phyloP scores from a whole-genome alignment of 2,113 vertebrate species.

The Osmerus mordax region DNA sequence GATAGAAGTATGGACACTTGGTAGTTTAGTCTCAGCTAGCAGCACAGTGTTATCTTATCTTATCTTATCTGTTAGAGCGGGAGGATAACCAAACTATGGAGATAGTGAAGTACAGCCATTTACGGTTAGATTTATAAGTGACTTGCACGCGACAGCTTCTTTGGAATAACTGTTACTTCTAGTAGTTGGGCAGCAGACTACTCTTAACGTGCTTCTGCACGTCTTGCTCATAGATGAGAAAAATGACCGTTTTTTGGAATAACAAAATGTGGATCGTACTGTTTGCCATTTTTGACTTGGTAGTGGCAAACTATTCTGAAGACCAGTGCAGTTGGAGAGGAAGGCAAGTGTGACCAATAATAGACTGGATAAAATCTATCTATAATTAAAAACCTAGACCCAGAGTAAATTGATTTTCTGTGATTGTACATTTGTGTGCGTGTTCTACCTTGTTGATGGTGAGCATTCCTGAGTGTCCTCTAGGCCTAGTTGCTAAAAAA shows the following conservation, averaged over 20 bases:
- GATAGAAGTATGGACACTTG: neutral
- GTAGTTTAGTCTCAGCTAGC: neutral
- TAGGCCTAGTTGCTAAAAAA: slow-evolving; percentile 15
- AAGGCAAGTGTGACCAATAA: slow-evolving; percentile 68
- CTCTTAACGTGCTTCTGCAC: neutral
- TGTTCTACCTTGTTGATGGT: neutral
- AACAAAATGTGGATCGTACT: slow-evolving; percentile 68
- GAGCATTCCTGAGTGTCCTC: too few relatives aligned
- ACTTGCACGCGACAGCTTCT: neutral
- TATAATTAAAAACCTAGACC: neutral
- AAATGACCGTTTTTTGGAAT: slow-evolving; percentile 60
- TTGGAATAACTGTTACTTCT: slow-evolving; percentile 23
- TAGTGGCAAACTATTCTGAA: slow-evolving; percentile 66
- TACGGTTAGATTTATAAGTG: slow-evolving; percentile 26
- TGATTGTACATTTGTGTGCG: neutral
- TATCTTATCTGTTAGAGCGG: slow-evolving; percentile 19
- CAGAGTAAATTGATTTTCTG: neutral
- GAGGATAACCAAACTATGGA: slow-evolving; percentile 51
- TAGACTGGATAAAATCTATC: neutral
- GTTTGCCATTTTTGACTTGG: slow-evolving; percentile 48
- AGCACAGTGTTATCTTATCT: slow-evolving; percentile 27
- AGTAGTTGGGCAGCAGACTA: too few relatives aligned
- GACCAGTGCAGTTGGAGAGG: slow-evolving; percentile 87
- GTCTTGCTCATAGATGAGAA: slow-evolving; percentile 5
- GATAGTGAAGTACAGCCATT: slow-evolving; percentile 3